Percentiles rank a stretch among this genome's conserved stretches.
Conservation (phyloP, 2,113 vertebrate species). For the Vanacampus margaritifer region DNA sequence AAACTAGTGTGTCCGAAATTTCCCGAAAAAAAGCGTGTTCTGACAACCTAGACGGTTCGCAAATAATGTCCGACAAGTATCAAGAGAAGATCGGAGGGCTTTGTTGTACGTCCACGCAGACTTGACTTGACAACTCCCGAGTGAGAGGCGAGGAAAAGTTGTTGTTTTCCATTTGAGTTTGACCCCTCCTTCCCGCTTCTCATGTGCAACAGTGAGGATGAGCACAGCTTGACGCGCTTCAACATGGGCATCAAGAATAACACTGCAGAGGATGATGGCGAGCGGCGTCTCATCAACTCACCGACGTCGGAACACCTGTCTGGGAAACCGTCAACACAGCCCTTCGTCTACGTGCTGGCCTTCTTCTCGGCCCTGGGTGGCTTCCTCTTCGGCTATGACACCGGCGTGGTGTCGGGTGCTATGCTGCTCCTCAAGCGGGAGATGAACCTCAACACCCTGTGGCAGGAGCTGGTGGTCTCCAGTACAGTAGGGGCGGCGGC, state of each 20-base stretch:
- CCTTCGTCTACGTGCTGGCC: constrained; percentile 74
- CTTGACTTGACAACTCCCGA: not conserved
- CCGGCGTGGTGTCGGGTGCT: constrained; percentile 93
- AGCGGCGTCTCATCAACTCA: constrained; percentile 73
- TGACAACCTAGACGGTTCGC: not conserved
- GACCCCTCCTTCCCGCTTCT: constrained; percentile 8
- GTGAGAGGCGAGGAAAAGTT: not conserved
- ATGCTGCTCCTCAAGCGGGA: constrained; percentile 91
- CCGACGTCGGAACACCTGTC: constrained; percentile 34
- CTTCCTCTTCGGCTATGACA: constrained; percentile 96
- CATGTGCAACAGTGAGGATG: constrained; percentile 76
- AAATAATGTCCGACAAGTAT: not conserved
- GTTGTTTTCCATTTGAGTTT: not conserved
- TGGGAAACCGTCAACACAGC: constrained; percentile 68
- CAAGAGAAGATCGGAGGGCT: not conserved
- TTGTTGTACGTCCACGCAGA: not conserved
- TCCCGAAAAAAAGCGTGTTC: not conserved
- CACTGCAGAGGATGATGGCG: constrained; percentile 71
- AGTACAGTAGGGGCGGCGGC: constrained; percentile 90
- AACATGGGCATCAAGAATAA: constrained; percentile 71
- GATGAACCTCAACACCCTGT: constrained; percentile 83
- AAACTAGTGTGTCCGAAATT: not conserved
- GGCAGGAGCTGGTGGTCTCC: constrained; percentile 96
- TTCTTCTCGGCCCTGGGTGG: constrained; percentile 91
- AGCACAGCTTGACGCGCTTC: constrained; percentile 73